A percentile compares a stretch with the other conserved stretches of the same genome.
Evolutionary conservation across 2,113 vertebrate genomes (phyloP).

Genomic region (Pithys albifrons): DNA sequence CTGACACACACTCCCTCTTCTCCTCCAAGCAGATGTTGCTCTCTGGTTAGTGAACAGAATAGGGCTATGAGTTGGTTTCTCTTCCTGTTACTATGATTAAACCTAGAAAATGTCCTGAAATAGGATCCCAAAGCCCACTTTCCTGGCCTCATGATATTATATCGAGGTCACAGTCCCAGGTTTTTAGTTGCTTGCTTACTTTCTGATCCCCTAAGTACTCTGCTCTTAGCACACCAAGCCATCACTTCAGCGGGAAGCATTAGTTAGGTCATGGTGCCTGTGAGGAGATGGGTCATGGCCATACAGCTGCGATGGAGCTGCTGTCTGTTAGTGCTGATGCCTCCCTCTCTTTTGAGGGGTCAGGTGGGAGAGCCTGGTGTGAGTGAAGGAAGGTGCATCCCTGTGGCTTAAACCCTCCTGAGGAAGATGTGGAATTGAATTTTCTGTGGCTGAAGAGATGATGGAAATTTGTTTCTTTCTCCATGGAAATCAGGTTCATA

Average conservation of each 20-base stretch:
- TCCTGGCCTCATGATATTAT: background rate
- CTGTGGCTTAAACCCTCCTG: background rate
- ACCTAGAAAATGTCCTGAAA: background rate
- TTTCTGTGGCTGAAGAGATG: background rate
- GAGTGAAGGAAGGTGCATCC: background rate
- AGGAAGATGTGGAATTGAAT: background rate
- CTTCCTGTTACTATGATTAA: background rate
- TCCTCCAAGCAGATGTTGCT: background rate
- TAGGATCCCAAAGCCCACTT: background rate
- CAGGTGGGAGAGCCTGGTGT: background rate
- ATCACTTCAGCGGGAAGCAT: rapidly evolving
- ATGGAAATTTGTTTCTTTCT: background rate
- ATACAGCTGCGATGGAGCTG: background rate
- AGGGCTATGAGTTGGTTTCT: background rate
- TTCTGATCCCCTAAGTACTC: background rate
- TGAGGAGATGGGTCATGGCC: rapidly evolving
- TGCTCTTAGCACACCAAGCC: background rate
- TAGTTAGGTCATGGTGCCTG: background rate
- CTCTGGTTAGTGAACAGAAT: background rate
- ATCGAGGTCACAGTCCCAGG: background rate
- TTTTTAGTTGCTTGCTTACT: background rate
- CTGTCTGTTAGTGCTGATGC: background rate
- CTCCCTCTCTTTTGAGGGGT: background rate
- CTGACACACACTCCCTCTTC: rapidly evolving
- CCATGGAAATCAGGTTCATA: background rate